phyloP scores from a whole-genome alignment of 2,888 invertebrate species.

The Dorcus hopei region DNA sequence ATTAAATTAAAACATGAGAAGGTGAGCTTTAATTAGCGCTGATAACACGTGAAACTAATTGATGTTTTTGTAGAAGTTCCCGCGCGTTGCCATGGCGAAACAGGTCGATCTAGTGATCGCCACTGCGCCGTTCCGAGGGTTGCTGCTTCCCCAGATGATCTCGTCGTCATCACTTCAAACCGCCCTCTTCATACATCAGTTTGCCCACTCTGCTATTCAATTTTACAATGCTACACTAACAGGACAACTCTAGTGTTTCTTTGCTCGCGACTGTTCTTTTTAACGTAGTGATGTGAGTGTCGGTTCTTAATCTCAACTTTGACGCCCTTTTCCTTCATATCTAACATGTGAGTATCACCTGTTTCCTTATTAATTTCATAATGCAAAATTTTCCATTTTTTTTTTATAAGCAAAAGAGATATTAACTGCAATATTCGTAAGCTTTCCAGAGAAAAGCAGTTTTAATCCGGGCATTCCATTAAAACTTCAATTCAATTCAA shows the following conservation, averaged over 20 bases:
- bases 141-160: slow-evolving; percentile 28
- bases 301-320: slow-evolving; percentile 1
- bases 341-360: slow-evolving; percentile 19
- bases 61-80: slow-evolving; percentile 40
- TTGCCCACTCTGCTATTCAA: slow-evolving; percentile 20
- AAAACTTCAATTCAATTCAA: no score
- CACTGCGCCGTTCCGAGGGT: slow-evolving; percentile 38
- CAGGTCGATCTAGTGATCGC: slow-evolving; percentile 41
- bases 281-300: slow-evolving; percentile 15
- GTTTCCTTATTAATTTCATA: no score
- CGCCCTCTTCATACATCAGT: slow-evolving; percentile 21
- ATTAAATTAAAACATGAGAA: not conserved
- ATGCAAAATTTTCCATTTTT: no score
- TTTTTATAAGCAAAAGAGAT: no score
- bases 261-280: not conserved
- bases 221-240: slow-evolving; percentile 20
- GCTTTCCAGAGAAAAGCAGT: no score
- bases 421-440: no score
- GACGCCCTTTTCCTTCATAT: slow-evolving; percentile 4
- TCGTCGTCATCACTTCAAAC: slow-evolving; percentile 19
- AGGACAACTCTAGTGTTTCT: slow-evolving; percentile 6
- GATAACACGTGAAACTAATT: slow-evolving; percentile 23
- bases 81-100: slow-evolving; percentile 45
- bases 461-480: no score
- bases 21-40: not conserved